Conservation (phyloP, 2,113 vertebrate species). For the Dolichallabes microphthalmus region DNA sequence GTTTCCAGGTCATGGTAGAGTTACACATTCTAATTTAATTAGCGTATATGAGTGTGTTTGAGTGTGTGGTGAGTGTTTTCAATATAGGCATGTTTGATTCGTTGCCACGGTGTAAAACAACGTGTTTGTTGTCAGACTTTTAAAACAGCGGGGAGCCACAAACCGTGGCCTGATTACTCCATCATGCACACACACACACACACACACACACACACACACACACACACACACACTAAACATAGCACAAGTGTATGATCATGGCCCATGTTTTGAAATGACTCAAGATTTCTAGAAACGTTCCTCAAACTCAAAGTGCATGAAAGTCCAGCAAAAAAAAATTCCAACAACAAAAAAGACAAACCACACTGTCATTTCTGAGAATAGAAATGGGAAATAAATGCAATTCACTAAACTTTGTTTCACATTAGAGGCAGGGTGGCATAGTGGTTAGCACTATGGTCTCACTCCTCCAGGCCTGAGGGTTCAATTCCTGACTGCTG, state of each 20-base stretch:
- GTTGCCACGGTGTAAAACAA: slow-evolving; percentile 49
- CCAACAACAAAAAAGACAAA: neutral
- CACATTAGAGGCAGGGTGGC: neutral
- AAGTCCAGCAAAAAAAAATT: neutral
- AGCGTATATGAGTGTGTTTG: slow-evolving; percentile 37
- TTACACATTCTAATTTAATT: slow-evolving; percentile 42
- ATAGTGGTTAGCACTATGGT: no score
- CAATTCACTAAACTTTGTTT: neutral
- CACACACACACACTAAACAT: slow-evolving; percentile 36
- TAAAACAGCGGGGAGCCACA: slow-evolving; percentile 55
- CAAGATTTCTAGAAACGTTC: slow-evolving; percentile 55
- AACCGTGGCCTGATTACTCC: slow-evolving; percentile 57
- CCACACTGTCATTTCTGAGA: neutral
- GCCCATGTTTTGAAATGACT: slow-evolving; percentile 47
- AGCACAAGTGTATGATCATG: slow-evolving; percentile 18
- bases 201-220: slow-evolving; percentile 16
- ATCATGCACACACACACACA: slow-evolving; percentile 45
- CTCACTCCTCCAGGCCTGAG: no score
- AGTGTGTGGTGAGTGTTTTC: slow-evolving; percentile 51
- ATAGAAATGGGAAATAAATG: neutral
- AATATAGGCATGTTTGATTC: slow-evolving; percentile 49
- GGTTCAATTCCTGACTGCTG: no score
- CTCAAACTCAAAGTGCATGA: slow-evolving; percentile 48
- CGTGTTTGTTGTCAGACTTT: slow-evolving; percentile 57
- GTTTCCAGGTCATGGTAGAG: slow-evolving; percentile 44